Percentiles rank a stretch among this genome's conserved stretches.
Evolutionary conservation across 2,797 vertebrate genomes (phyloP).

Genomic region (Danio tinwini): DNA sequence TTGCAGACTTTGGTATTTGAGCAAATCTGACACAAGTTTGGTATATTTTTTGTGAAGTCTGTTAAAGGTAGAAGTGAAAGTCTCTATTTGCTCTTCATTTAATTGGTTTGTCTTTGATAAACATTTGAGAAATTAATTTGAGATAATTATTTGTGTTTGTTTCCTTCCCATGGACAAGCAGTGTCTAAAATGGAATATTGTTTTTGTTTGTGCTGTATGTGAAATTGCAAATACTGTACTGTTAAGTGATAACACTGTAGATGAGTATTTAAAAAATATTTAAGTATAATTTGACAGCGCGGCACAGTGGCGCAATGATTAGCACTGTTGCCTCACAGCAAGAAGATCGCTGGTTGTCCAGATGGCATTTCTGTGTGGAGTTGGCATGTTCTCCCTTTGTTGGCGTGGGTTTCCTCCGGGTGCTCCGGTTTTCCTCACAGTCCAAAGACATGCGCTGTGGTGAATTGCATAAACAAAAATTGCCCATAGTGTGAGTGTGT

Average conservation of each 20-base stretch:
- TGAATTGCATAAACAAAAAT: too few relatives aligned
- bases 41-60: neutral
- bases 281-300: neutral
- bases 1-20: neutral
- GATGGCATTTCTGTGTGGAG: too few relatives aligned
- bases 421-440: too few relatives aligned
- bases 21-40: neutral
- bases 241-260: neutral
- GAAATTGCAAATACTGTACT: neutral
- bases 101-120: neutral
- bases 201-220: neutral
- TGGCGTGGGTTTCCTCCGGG: too few relatives aligned
- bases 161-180: neutral
- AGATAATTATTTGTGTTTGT: neutral
- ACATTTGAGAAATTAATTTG: neutral
- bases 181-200: neutral
- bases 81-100: neutral
- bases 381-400: too few relatives aligned
- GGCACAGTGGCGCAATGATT: too few relatives aligned
- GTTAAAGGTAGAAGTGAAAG: neutral
- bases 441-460: too few relatives aligned
- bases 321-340: too few relatives aligned
- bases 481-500: too few relatives aligned
- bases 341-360: too few relatives aligned
- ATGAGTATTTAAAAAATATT: neutral